These are phyloP conservation scores for Lepidurus couesii DNA, from an alignment of 1,140 invertebrate species.

Conservation along the genomic window DNA sequence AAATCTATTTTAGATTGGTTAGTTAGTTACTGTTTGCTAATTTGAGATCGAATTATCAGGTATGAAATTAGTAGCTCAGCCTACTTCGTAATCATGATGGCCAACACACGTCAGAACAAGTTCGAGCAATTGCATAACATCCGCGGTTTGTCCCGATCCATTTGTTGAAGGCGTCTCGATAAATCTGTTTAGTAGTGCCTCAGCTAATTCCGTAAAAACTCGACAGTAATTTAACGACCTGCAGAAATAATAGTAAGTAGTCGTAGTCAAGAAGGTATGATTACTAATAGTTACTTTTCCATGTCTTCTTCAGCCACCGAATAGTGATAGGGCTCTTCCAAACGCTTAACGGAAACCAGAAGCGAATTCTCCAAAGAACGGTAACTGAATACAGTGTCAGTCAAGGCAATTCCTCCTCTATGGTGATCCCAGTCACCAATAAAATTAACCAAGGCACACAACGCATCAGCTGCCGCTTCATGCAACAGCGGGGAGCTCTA, in stretches of 20 bases:
- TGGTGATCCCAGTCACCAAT: slow-evolving; percentile 65
- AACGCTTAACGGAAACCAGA: slow-evolving; percentile 69
- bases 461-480: slow-evolving; percentile 83
- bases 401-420: not conserved
- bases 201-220: slow-evolving; percentile 90
- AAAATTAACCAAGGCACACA: slow-evolving; percentile 75
- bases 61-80: slow-evolving; percentile 25
- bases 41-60: not conserved
- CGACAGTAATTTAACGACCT: slow-evolving; percentile 86
- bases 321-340: slow-evolving; percentile 82
- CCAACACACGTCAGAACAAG: slow-evolving; percentile 85
- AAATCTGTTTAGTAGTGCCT: slow-evolving; percentile 82
- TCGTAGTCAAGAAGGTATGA: slow-evolving; percentile 20
- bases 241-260: slow-evolving; percentile 38
- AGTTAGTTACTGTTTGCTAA: not conserved
- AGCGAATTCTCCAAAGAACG: slow-evolving; percentile 64
- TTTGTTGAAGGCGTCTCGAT: slow-evolving; percentile 39
- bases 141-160: slow-evolving; percentile 45
- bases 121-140: slow-evolving; percentile 80
- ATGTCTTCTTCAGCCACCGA: slow-evolving; percentile 88
- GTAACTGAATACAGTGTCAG: not conserved
- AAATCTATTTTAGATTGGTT: too few relatives aligned
- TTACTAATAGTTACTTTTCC: slow-evolving; percentile 55
- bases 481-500: slow-evolving; percentile 65
- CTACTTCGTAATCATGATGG: slow-evolving; percentile 92